Base-by-base conservation (phyloP, 2,797 vertebrate genomes). In the Crax fasciolata region DNA sequence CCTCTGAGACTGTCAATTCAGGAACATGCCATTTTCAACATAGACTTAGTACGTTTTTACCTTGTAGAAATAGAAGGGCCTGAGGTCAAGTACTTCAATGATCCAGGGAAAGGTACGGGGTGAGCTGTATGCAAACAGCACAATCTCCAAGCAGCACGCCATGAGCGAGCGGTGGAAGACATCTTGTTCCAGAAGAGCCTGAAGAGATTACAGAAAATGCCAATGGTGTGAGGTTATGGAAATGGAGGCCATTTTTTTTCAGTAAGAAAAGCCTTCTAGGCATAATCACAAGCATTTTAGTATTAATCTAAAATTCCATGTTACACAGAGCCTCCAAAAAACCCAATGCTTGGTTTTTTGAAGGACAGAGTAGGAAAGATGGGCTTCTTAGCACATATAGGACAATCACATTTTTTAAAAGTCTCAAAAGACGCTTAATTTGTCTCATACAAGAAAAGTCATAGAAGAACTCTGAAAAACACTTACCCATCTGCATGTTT, bases 11-110 rank as follows among this genome's bases (percentile, higher is more conserved):
- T n/a, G 38, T 25, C 15, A 66, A 20, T 23, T 5, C 41, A 74
- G 38, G 10, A 25, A 43, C 0, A 1, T 13, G 46, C 13, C 19
- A 24, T 35, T 59, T 70, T 48, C 24, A 44, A 41, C 1, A 32
- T 7, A 62, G 67, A 61, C 10, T 5, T 46, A 71, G 4, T 10
- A 52, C 7, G 43, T 84, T 71, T 71, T 93, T 93, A 99, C 99
- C 99, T 99, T 99, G 88, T 99, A 99, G 96, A 99, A 99, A 96
- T 99, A 99, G 97, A 99, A 99, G 0, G 99, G 98, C 7, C 95
- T 97, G 81, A 99, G 97, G 93, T 98, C 97, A 54, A 99, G 98
- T 85, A 99, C 94, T 30, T 98, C 98, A 73, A 99, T 98, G 97
- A 99, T 99, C 99, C 99, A 99, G 44, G 99, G 99, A 91, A 99